phyloP scores from a whole-genome alignment of 35 echinoderm and acorn worm species.

The Heliocidaris tuberculata region DNA sequence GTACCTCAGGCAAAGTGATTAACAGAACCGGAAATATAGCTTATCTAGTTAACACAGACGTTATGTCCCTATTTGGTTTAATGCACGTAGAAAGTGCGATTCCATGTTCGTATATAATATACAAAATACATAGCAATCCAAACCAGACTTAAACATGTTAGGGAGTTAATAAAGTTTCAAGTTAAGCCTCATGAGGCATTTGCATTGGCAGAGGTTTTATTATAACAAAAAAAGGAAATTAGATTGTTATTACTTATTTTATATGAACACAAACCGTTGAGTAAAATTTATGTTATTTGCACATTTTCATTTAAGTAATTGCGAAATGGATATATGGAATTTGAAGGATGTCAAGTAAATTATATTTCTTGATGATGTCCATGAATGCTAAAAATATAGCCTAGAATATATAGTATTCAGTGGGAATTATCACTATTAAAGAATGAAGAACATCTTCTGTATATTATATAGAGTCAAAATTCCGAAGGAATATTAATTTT shows the following conservation, averaged over 20 bases:
- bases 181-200: not conserved
- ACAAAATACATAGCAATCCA: not conserved
- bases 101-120: not conserved
- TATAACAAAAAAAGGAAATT: not conserved
- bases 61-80: not conserved
- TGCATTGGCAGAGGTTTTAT: not conserved
- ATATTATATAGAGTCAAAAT: too few relatives aligned
- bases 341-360: too few relatives aligned
- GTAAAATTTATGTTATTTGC: too few relatives aligned
- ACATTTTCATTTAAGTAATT: too few relatives aligned
- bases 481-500: too few relatives aligned
- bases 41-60: slow-evolving; percentile 10
- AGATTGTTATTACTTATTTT: not conserved
- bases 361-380: too few relatives aligned
- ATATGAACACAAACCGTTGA: not conserved
- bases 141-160: not conserved
- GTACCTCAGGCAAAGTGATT: not conserved
- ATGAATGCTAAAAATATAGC: too few relatives aligned
- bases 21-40: slow-evolving; percentile 11
- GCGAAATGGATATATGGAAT: too few relatives aligned
- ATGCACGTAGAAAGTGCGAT: not conserved
- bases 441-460: too few relatives aligned
- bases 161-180: not conserved
- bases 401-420: too few relatives aligned
- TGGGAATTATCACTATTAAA: too few relatives aligned